Evolutionary conservation across 2,888 invertebrate genomes (phyloP).

Genomic region (Agriotes lineatus): DNA sequence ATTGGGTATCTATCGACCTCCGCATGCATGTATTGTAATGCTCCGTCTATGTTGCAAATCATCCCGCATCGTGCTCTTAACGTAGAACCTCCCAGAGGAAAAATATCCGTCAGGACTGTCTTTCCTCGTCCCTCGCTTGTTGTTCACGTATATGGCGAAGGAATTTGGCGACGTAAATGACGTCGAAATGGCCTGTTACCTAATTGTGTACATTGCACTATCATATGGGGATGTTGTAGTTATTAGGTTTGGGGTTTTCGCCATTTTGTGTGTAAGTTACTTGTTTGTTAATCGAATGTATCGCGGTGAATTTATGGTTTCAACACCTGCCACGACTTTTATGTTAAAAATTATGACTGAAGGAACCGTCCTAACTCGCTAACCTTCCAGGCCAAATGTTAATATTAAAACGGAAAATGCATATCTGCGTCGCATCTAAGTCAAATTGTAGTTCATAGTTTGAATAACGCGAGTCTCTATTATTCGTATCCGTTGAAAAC

Average conservation of each 20-base stretch:
- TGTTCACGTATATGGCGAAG: slow-evolving; percentile 9
- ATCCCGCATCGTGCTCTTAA: slow-evolving; percentile 53
- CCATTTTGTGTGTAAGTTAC: slow-evolving; percentile 1
- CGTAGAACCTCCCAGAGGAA: slow-evolving; percentile 32
- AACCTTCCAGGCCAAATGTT: background rate
- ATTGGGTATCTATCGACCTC: slow-evolving; percentile 63
- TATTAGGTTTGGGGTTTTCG: slow-evolving; percentile 11
- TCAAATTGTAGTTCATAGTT: slow-evolving; percentile 9
- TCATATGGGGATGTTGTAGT: slow-evolving; percentile 22
- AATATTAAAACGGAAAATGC: background rate
- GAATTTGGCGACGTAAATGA: slow-evolving; percentile 16
- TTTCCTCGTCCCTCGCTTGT: slow-evolving; percentile 18
- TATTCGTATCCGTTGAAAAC: slow-evolving; percentile 26
- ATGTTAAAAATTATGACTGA: background rate
- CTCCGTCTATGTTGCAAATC: slow-evolving; percentile 58
- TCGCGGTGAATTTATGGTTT: background rate
- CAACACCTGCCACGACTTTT: background rate
- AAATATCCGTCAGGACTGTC: slow-evolving; percentile 28
- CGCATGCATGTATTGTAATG: slow-evolving; percentile 59
- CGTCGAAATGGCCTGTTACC: slow-evolving; percentile 9
- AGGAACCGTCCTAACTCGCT: background rate
- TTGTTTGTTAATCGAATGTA: slow-evolving; percentile 4
- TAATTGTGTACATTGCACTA: slow-evolving; percentile 19
- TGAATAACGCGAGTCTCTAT: slow-evolving; percentile 19
- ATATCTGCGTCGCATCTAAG: slow-evolving; percentile 1